Evolutionary conservation across 2,888 invertebrate species (phyloP).

Genomic region (Stenolophus ochropezus): DNA sequence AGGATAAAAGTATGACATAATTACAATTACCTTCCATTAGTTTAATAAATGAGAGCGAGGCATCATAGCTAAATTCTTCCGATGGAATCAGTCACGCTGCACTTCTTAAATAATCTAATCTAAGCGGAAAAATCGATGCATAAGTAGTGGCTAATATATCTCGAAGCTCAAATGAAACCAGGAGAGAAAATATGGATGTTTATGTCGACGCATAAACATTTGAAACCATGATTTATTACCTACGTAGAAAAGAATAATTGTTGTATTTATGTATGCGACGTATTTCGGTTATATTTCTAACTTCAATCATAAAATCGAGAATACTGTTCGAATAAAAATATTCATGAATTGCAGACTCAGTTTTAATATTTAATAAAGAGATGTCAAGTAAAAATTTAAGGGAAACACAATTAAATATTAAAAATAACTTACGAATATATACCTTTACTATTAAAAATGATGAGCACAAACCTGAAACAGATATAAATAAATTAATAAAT

Average conservation of each 20-base stretch:
- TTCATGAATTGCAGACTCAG: too few relatives aligned
- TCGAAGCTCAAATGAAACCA: not conserved
- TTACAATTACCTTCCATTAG: constrained; percentile 17
- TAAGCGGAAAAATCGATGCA: constrained; percentile 39
- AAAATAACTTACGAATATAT: too few relatives aligned
- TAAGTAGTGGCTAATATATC: not conserved
- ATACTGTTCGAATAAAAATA: too few relatives aligned
- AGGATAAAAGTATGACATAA: constrained; percentile 27
- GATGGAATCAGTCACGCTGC: constrained; percentile 46
- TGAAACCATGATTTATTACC: too few relatives aligned
- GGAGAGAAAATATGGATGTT: not conserved
- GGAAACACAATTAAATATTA: too few relatives aligned
- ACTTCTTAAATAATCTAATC: constrained; percentile 42
- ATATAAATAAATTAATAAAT: not conserved
- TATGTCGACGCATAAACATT: not conserved
- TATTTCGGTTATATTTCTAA: too few relatives aligned
- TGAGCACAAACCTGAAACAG: not conserved
- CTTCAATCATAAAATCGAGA: too few relatives aligned
- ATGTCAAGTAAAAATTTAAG: too few relatives aligned
- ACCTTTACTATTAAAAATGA: too few relatives aligned
- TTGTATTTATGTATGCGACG: too few relatives aligned
- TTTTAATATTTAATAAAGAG: too few relatives aligned
- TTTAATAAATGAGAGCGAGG: not conserved
- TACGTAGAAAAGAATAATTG: too few relatives aligned
- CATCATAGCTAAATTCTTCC: constrained; percentile 15